Evolutionary conservation across 2,797 vertebrate genomes (phyloP), one percentile per base, ranked within the genome.

Genomic region (Falco concolor): DNA sequence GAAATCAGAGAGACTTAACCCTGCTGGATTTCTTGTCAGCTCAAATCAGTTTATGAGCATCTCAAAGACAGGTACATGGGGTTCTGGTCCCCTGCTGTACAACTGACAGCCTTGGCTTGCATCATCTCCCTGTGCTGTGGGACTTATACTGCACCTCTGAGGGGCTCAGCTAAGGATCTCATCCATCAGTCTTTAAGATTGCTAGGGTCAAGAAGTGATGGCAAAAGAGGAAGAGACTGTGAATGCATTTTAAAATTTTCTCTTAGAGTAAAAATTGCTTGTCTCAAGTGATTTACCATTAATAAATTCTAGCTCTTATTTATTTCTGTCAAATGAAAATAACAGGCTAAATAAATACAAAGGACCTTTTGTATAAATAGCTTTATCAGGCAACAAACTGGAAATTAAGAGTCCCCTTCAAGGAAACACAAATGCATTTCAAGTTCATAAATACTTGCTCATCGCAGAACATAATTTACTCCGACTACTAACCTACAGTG

Each of bases 131-230:
- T 19, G 0, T 17, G 21, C 47, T 57, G 5, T 13, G 13, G 45
- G 24, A 78, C 25, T 70, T 28, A 8, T 0, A 11, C 9, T 59
- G 44, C 40, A 45, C 9, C 22, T 81, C 73, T 49, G 20, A 84
- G 36, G 19, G 18, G 8, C 17, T 75, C 53, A 72, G 38, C 28
- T 40, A 16, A 47, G n/a, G 7, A 78, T 36, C 52, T 57, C 28
- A 9, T 13, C 23, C 84, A 81, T 57, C 40, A 10, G 54, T 42
- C n/a, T 54, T 28, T 18, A 30, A 77, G 21, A 56, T 4, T 50
- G 14, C 17, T 30, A 47, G 13, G 21, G 21, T 54, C 10, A 81
- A 74, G 20, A 2, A 84, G 19, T 0, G 0, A 47, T n/a, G 36
- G 27, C 12, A 89, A 27, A 24, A 80, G 25, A 24, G 3, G 27